Evolutionary conservation across 2,888 invertebrate genomes (phyloP).

Genomic region (Pharmacophagus antenor): DNA sequence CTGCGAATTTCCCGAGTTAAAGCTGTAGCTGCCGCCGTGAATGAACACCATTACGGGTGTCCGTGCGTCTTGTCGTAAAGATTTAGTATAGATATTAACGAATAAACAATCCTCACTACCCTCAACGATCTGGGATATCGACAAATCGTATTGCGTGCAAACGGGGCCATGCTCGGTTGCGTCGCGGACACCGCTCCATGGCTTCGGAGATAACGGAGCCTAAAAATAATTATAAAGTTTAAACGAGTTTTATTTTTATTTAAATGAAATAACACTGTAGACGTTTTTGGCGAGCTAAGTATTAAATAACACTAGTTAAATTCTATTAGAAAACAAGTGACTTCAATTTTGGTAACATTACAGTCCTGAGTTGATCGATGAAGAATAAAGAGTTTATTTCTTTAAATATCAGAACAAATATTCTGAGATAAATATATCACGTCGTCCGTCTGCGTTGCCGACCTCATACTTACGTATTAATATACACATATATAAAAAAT

Average conservation of each 20-base stretch:
- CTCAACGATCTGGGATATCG: constrained; percentile 38
- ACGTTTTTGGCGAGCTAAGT: too few relatives aligned
- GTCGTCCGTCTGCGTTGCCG: too few relatives aligned
- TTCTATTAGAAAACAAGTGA: too few relatives aligned
- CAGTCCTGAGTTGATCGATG: too few relatives aligned
- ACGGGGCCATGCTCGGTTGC: constrained; percentile 55
- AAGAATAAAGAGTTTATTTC: too few relatives aligned
- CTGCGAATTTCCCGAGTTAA: constrained; percentile 57
- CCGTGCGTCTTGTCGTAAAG: constrained; percentile 39
- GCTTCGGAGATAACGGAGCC: constrained; percentile 53
- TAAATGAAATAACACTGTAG: too few relatives aligned
- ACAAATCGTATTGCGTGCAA: constrained; percentile 59
- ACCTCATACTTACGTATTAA: too few relatives aligned
- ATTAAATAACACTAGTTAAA: too few relatives aligned
- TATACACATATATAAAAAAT: too few relatives aligned
- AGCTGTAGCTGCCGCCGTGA: constrained; percentile 63
- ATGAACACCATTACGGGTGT: constrained; percentile 69
- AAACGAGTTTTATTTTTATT: background rate
- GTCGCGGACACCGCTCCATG: constrained; percentile 56
- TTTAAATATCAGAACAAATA: too few relatives aligned
- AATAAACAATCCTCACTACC: constrained; percentile 62
- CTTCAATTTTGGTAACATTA: too few relatives aligned
- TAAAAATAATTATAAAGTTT: constrained; percentile 33
- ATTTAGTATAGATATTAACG: constrained; percentile 57
- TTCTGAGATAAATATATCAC: too few relatives aligned